These are phyloP conservation scores for Gnathonemus echidnorhynchus DNA, from an alignment of 2,113 vertebrate genomes.

Conservation along the genomic window DNA sequence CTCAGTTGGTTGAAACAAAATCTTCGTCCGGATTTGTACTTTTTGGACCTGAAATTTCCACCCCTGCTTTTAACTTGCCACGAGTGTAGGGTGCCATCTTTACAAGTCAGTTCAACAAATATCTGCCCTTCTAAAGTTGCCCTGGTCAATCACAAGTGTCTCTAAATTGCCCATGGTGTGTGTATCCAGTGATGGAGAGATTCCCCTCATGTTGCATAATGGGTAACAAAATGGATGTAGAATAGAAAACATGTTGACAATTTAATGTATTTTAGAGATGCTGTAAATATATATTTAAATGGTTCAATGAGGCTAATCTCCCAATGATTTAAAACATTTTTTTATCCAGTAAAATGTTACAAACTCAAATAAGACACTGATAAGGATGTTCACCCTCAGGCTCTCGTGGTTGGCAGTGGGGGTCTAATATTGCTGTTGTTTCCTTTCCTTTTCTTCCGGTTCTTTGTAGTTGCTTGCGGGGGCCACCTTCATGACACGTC, in stretches of 20 bases:
- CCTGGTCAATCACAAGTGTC: background rate
- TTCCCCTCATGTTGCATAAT: background rate
- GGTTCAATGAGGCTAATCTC: background rate
- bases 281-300: background rate
- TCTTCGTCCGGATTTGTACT: too few species aligned
- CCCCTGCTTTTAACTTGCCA: background rate
- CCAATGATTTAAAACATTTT: background rate
- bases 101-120: background rate
- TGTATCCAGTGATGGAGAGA: background rate
- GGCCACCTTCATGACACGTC: background rate
- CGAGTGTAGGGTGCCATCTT: background rate
- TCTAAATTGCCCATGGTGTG: background rate
- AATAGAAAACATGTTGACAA: background rate
- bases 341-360: background rate
- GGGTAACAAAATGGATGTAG: background rate
- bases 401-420: background rate
- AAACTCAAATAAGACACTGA: background rate
- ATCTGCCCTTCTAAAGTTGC: background rate
- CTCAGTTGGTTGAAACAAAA: too few species aligned
- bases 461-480: background rate
- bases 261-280: background rate
- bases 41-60: too few species aligned
- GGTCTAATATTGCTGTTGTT: background rate
- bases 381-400: background rate
- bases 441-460: background rate